These are phyloP conservation scores for Sigmodon hispidus DNA, from an alignment of 2,113 vertebrate species.

Conservation along the genomic window DNA sequence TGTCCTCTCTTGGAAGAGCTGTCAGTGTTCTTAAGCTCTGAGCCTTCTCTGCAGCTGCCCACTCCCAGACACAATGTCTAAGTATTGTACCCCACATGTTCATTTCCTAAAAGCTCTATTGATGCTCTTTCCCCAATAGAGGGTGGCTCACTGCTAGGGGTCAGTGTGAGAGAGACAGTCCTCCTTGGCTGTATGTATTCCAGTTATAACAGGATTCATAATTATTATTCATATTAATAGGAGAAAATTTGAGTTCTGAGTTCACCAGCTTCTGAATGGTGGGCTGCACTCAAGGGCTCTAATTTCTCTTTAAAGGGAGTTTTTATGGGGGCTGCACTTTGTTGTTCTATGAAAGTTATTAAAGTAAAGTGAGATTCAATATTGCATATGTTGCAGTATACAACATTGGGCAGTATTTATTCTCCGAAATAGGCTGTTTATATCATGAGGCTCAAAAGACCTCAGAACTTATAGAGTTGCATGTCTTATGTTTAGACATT, in stretches of 20 bases:
- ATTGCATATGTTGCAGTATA: not conserved
- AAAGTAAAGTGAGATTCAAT: not conserved
- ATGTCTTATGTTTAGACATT: not conserved
- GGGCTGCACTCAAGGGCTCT: not conserved
- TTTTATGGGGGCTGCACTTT: not conserved
- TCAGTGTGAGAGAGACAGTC: not conserved
- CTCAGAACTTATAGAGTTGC: not conserved
- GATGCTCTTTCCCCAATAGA: not conserved
- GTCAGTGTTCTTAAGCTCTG: no score
- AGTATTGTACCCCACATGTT: not conserved
- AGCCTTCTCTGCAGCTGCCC: no score
- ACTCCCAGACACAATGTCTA: not conserved
- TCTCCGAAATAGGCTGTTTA: not conserved
- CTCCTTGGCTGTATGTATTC: not conserved
- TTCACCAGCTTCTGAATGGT: accelerated
- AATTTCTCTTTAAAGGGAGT: not conserved
- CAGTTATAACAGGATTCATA: not conserved
- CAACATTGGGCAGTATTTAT: not conserved
- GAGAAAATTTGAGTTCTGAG: not conserved
- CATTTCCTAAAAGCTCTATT: not conserved
- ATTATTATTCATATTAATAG: not conserved
- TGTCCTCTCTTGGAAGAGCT: not conserved
- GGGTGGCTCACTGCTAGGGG: not conserved
- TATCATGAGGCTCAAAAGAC: not conserved
- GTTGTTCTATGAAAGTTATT: not conserved